Conservation (phyloP, 2,888 invertebrate genomes). For the Chaitophorus viminalis region DNA sequence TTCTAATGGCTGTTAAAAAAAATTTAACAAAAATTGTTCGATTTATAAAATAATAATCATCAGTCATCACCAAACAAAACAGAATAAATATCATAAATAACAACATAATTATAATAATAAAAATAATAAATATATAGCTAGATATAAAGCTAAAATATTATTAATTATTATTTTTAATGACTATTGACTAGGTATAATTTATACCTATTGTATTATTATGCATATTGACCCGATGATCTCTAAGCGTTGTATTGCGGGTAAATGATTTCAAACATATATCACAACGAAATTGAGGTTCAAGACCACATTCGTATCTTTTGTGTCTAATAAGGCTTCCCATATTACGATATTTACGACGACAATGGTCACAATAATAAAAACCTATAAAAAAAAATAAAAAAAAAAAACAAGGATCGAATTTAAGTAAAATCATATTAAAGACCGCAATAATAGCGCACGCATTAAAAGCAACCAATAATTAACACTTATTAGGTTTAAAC, state of each 20-base stretch:
- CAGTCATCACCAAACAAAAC: too few species aligned
- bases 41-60: too few species aligned
- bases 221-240: conserved; percentile 49
- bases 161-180: not conserved
- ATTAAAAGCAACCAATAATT: conserved; percentile 3
- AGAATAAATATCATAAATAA: not conserved
- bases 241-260: conserved; percentile 58
- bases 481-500: not conserved
- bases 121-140: not conserved
- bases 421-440: not conserved
- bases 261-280: conserved; percentile 57
- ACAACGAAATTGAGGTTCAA: conserved; percentile 48
- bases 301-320: conserved; percentile 50
- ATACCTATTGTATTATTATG: conserved; percentile 22
- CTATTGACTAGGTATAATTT: conserved; percentile 18
- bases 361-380: conserved; percentile 46
- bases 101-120: not conserved
- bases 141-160: too few species aligned
- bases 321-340: conserved; percentile 52
- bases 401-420: conserved; percentile 12
- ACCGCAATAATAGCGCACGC: not conserved
- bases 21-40: too few species aligned
- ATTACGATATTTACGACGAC: conserved; percentile 49
- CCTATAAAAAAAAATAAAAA: conserved; percentile 34
- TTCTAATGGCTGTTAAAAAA: too few species aligned